Evolutionary conservation across 2,888 invertebrate genomes (phyloP), one percentile per base, ranked within the genome.

Genomic region (Acrobasis repandana): DNA sequence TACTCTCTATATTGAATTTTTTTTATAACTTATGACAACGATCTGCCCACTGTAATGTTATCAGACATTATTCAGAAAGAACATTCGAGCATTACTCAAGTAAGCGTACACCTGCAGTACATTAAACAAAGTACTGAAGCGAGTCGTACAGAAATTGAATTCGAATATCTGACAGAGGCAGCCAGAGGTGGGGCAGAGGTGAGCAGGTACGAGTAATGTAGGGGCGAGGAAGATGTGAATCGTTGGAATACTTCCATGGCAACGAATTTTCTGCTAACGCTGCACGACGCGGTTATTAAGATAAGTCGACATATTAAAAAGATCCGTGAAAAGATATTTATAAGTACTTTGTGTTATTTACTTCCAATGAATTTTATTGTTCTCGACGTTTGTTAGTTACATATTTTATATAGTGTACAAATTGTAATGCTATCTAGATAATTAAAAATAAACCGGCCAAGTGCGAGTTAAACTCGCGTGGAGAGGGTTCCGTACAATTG

Each of bases 71-170:
- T 66, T 70, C 66, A 59, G 69, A 70, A 73, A 74, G 69, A 65
- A 69, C 75, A 68, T 74, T 69, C 71, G 58, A 69, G 73, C 75
- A 76, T 79, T 76, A 74, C 74, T 73, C 70, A 72, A 67, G 69
- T 63, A 70, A 72, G 67, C 73, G 68, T 75, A 76, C 72, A 79
- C 77, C 77, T 76, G 75, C 65, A 69, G 63, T 71, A 71, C 75
- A 79, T 81, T 77, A 79, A 72, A 71, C 70, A 76, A 75, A 77
- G 70, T 75, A 72, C 65, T 67, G 65, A 63, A 64, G 67, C 67
- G 67, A 64, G 72, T 71, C 69, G 73, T 63, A 57, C 50, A 71
- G 69, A 72, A 77, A 82, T 78, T 77, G 70, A 76, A 77, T 78
- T 79, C 75, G 70, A 72, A 71, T 71, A 71, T 74, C 67, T 69